Base-by-base conservation (phyloP, 2,797 vertebrate species). In the Anomalospiza imberbis region DNA sequence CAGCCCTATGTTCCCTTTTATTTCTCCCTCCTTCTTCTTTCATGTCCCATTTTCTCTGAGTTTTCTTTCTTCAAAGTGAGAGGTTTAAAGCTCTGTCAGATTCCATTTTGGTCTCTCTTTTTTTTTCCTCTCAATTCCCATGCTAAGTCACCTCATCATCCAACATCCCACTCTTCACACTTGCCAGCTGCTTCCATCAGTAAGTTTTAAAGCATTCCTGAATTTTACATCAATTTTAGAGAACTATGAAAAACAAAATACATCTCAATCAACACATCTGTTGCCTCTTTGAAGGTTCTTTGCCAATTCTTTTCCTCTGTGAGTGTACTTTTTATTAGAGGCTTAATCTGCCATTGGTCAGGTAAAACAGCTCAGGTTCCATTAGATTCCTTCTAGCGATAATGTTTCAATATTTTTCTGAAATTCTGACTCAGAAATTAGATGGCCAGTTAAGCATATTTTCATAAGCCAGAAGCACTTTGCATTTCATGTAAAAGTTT, bases 121-220 rank as follows among this genome's bases (percentile, higher is more conserved):
- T 40, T 31, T 36, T 19, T 13, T 7, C 2, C 20, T 28, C 44
- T 76, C n/a, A n/a, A 13, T 91, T 95, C 48, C 83, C 50, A 45
- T 51, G 88, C 67, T 88, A 84, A 95, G 48, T 48, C 79, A 88
- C 50, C 78, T 91, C 88, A 75, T 88, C 54, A 57, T 88, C 51
- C 61, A 93, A n/a, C 79, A 85, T 90, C 63, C 65, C 72, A 81
- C 62, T 76, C 73, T 80, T 86, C 74, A 82, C 62, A 88, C 87
- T 95, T 95, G 80, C 82, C 87, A 94, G 73, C 73, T 96, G 87
- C 81, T 79, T 94, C 57, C 58, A 67, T 92, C 91, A 91, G 42
- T 90, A 85, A 78, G 71, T 88, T 91, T 81, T 80, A 73, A 83
- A 92, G 57, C n/a, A 55, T 92, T 89, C 47, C 74, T 95, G 77